These are phyloP conservation scores for Rhaphigaster nebulosa DNA, from an alignment of 2,888 invertebrate genomes.

Conservation along the genomic window DNA sequence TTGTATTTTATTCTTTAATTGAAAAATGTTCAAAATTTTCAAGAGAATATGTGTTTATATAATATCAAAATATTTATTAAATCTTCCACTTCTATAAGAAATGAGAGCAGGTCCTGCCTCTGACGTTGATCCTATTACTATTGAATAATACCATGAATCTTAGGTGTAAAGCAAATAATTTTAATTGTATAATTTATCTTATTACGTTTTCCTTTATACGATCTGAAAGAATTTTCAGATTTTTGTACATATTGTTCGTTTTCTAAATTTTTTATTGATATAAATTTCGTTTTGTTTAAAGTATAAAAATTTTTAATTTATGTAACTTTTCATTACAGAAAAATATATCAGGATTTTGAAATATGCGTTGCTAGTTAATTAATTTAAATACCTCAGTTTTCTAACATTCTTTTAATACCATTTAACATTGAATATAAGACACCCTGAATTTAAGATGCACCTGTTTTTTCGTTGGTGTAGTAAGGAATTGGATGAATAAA, in stretches of 20 bases:
- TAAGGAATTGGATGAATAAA: no score
- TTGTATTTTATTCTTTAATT: slow-evolving; percentile 2
- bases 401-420: not conserved
- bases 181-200: slow-evolving; percentile 46
- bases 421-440: no score
- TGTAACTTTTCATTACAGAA: slow-evolving; percentile 49
- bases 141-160: not conserved
- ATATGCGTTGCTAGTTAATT: not conserved
- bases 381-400: not conserved
- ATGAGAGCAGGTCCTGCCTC: not conserved
- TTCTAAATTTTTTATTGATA: slow-evolving; percentile 43
- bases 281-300: slow-evolving; percentile 36
- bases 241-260: slow-evolving; percentile 43
- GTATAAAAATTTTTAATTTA: slow-evolving; percentile 47
- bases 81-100: not conserved
- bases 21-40: not conserved
- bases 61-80: slow-evolving; percentile 11
- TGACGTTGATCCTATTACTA: not conserved
- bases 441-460: no score
- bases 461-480: no score
- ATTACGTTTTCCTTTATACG: slow-evolving; percentile 7
- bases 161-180: slow-evolving; percentile 28
- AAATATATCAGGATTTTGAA: slow-evolving; percentile 44
- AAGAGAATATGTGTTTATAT: not conserved
- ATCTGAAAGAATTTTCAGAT: slow-evolving; percentile 41